Base-by-base conservation (phyloP, 1,140 invertebrate species). In the Samia ricini region DNA sequence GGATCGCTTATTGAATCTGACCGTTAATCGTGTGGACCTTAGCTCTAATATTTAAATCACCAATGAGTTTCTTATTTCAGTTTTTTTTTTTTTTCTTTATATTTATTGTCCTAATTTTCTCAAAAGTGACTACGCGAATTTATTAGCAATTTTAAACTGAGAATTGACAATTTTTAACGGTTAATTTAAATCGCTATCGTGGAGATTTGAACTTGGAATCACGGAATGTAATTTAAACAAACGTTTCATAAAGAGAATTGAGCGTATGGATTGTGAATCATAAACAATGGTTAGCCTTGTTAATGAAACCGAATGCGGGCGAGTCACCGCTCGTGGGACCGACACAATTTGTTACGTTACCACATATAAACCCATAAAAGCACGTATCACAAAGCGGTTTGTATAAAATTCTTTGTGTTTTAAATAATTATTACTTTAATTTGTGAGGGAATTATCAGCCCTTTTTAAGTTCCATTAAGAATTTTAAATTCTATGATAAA, bases 211-310 rank as follows among this genome's bases (percentile, higher is more conserved):
- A 42, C 33, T 42, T 15, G 12, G 33, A 12, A 15, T 42, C 33
- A 42, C 3, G 33, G 15, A 42, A 52, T 52, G 20, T 10, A 10
- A 12, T 22, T 52, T 23, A 52, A 52, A 22, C 22, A 58, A 23
- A 12, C 42, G 20, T 22, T 52, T 52, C 42, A 59, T 58, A 54
- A 68, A 57, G 61, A 63, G 56, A 68, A 63, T 63, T 24, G 58
- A 63, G 61, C 55, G 61, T 68, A 63, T 63, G 61, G 61, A 63
- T 68, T 68, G 66, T 68, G 66, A 61, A 61, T 65, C 60, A 69
- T 69, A 70, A 66, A 70, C 68, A 70, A 70, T 70, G 64, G 64
- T 66, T 70, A 66, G 58, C 64, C 68, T 70, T 70, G 68, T 70
- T 70, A 70, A 70, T 70, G 68, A 70, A 70, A 62, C 67, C 58